A percentile compares a stretch with the other conserved stretches of the same genome.
Evolutionary conservation across 2,113 vertebrate species (phyloP).

Genomic region (Tonatia bakeri): DNA sequence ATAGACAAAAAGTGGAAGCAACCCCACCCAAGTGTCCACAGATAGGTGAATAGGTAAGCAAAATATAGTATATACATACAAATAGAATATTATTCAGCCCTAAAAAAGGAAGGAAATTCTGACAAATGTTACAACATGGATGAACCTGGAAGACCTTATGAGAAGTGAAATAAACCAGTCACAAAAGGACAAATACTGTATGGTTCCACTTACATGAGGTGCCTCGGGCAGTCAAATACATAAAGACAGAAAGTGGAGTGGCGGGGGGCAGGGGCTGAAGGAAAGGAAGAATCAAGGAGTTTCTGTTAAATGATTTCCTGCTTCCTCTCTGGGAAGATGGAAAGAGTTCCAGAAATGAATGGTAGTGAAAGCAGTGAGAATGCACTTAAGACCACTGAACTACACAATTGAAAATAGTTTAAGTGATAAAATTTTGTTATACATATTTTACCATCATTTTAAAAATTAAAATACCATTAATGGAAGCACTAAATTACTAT

Average conservation of each 20-base stretch:
- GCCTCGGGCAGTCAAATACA: neutral
- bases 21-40: neutral
- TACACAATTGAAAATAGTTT: neutral
- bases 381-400: neutral
- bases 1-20: neutral
- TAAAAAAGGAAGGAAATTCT: neutral
- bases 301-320: neutral
- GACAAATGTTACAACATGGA: neutral
- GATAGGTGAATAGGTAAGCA: neutral
- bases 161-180: neutral
- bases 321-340: neutral
- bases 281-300: neutral
- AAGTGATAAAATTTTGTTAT: neutral
- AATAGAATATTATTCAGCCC: neutral
- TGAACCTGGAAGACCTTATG: neutral
- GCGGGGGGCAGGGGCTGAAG: neutral
- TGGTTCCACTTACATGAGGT: neutral
- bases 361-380: neutral
- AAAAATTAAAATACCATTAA: neutral
- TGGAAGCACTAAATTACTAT: neutral
- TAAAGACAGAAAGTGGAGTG: neutral
- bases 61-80: neutral
- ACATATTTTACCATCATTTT: neutral
- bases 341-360: neutral
- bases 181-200: neutral